These are phyloP conservation scores for Kryphioiulus occultus DNA, from an alignment of 2,888 invertebrate genomes.

Conservation along the genomic window DNA sequence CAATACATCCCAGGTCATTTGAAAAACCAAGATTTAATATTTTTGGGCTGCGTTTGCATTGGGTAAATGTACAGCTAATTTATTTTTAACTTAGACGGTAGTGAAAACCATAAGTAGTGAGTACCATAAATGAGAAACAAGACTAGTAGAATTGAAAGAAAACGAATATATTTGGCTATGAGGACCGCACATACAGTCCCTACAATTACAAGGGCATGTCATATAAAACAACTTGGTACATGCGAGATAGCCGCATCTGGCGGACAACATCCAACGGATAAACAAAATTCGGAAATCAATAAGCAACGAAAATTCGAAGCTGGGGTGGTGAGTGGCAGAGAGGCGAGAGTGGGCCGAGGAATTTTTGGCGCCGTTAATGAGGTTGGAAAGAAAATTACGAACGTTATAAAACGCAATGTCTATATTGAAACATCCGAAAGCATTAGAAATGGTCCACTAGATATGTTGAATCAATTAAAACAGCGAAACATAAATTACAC, in stretches of 20 bases:
- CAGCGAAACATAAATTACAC: slow-evolving; percentile 24
- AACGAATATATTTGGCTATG: neutral
- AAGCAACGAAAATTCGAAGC: neutral
- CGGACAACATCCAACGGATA: neutral
- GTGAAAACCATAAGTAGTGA: too few species aligned
- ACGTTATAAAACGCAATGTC: neutral
- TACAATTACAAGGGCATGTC: neutral
- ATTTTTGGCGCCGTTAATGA: neutral
- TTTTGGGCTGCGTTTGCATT: too few species aligned
- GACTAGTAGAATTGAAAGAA: neutral
- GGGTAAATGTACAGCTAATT: too few species aligned
- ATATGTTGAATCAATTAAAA: neutral
- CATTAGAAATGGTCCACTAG: neutral
- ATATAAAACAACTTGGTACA: neutral
- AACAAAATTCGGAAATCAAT: neutral
- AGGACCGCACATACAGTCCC: neutral
- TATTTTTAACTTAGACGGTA: too few species aligned
- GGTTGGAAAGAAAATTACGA: neutral
- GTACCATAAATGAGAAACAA: too few species aligned
- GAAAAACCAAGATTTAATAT: too few species aligned
- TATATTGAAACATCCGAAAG: neutral
- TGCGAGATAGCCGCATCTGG: neutral
- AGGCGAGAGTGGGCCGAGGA: neutral
- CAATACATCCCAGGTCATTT: too few species aligned
- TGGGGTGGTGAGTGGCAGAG: neutral